phyloP scores from a whole-genome alignment of 2,888 invertebrate genomes.

The Nemotelus pantherinus region DNA sequence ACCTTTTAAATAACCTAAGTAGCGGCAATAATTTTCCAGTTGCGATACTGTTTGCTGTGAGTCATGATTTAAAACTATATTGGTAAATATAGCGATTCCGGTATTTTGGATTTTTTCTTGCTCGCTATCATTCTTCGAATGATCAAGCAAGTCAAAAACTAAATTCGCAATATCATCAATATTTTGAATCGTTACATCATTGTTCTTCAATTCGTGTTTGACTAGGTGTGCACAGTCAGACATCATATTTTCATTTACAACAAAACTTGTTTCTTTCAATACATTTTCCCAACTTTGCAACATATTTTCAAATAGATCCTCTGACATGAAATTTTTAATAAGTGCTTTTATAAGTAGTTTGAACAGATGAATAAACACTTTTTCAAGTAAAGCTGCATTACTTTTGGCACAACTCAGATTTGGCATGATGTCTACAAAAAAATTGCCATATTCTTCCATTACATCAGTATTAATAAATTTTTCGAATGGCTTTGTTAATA shows the following conservation, averaged over 20 bases:
- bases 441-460: conserved; percentile 67
- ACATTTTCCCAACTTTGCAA: conserved; percentile 71
- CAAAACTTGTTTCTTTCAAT: conserved; percentile 61
- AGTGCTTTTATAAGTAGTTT: conserved; percentile 64
- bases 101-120: background rate
- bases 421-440: conserved; percentile 67
- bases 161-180: conserved; percentile 58
- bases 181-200: conserved; percentile 48
- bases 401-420: conserved; percentile 66
- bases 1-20: conserved; percentile 27
- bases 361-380: conserved; percentile 66
- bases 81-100: background rate
- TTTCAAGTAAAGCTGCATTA: conserved; percentile 61
- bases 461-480: conserved; percentile 55
- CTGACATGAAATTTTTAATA: conserved; percentile 59
- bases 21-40: conserved; percentile 23
- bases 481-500: conserved; percentile 57
- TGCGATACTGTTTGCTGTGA: background rate
- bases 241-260: conserved; percentile 56
- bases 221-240: conserved; percentile 56
- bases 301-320: conserved; percentile 69
- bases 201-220: conserved; percentile 50
- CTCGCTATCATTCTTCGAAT: conserved; percentile 53
- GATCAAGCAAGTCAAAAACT: conserved; percentile 59
- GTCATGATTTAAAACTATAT: background rate